Conservation (phyloP, 2,888 invertebrate species). For the Lissonota sp. region DNA sequence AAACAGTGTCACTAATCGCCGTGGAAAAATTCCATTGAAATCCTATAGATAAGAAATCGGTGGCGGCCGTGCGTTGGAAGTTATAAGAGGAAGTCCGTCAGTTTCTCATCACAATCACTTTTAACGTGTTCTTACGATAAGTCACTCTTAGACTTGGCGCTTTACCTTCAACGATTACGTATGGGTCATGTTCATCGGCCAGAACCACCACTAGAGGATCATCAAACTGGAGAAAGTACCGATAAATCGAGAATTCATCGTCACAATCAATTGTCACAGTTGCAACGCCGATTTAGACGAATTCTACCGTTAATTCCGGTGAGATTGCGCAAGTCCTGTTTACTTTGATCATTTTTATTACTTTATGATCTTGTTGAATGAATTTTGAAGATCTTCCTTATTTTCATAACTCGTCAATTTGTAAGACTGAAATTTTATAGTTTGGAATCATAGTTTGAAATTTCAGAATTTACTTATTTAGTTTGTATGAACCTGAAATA, state of each 20-base stretch:
- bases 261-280: constrained; percentile 62
- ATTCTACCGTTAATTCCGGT: constrained; percentile 57
- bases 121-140: constrained; percentile 23
- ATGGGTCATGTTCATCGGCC: constrained; percentile 63
- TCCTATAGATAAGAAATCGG: constrained; percentile 53
- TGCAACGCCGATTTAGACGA: constrained; percentile 61
- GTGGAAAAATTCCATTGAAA: constrained; percentile 61
- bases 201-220: constrained; percentile 56
- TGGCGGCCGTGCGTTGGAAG: background rate
- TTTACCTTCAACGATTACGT: constrained; percentile 57
- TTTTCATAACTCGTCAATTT: too few species aligned
- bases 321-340: constrained; percentile 3
- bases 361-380: too few species aligned
- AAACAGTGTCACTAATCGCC: constrained; percentile 4
- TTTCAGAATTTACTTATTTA: too few species aligned
- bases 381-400: too few species aligned
- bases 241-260: constrained; percentile 60
- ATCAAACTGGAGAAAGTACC: constrained; percentile 57
- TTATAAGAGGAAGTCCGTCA: constrained; percentile 47
- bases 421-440: too few species aligned
- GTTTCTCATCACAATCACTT: constrained; percentile 31
- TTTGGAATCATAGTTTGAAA: too few species aligned
- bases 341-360: background rate
- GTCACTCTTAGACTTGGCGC: constrained; percentile 30
- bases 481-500: too few species aligned